Conservation (phyloP, 2,113 vertebrate species). For the Sturnus vulgaris region DNA sequence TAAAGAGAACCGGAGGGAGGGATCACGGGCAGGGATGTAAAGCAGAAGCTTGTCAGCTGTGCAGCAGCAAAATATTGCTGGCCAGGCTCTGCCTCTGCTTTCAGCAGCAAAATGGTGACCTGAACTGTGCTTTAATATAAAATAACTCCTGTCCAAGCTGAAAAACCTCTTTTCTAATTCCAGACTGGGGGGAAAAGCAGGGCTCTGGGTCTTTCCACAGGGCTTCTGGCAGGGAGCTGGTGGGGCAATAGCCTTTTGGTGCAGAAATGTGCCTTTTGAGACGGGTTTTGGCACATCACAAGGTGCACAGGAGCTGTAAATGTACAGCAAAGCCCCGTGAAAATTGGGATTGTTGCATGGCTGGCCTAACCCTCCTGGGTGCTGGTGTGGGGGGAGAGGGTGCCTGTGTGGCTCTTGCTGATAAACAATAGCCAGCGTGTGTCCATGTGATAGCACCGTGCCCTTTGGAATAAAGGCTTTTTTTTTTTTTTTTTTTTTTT, state of each 20-base stretch:
- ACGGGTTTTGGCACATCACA: accelerated
- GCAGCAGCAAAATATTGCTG: neutral
- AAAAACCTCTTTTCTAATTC: neutral
- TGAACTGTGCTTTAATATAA: neutral
- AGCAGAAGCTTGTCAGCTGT: neutral
- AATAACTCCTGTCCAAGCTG: neutral
- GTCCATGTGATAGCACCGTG: neutral
- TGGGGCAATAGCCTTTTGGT: neutral
- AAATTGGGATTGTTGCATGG: neutral
- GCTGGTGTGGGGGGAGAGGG: neutral
- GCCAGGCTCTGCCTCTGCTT: neutral
- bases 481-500: neutral
- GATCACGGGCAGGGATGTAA: neutral
- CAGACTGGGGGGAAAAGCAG: neutral
- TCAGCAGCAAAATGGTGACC: neutral
- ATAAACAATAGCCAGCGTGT: neutral
- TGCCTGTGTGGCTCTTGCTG: neutral
- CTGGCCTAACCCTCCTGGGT: neutral
- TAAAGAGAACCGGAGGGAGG: neutral
- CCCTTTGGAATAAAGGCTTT: neutral
- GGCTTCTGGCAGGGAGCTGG: neutral
- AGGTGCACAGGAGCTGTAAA: neutral
- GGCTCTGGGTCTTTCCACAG: neutral
- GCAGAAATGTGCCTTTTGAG: neutral
- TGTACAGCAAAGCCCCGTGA: neutral